Percentiles rank a stretch among this genome's conserved stretches.
Evolutionary conservation across 1,140 invertebrate species (phyloP).

Genomic region (Centruroides vittatus): DNA sequence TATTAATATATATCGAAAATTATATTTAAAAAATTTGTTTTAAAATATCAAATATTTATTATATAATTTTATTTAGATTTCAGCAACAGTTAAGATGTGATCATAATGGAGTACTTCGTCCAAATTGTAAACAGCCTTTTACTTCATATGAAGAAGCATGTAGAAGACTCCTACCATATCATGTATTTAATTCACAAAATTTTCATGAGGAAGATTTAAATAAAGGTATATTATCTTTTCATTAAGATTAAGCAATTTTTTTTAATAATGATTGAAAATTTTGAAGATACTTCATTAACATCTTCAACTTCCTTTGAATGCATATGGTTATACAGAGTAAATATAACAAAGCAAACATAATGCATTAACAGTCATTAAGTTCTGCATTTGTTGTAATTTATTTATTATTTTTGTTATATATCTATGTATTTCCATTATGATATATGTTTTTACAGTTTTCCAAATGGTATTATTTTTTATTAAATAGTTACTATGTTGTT

Average conservation of each 20-base stretch:
- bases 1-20: too few relatives aligned
- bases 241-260: neutral
- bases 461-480: too few relatives aligned
- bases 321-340: too few relatives aligned
- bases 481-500: too few relatives aligned
- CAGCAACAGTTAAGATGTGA: slow-evolving; percentile 62
- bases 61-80: slow-evolving; percentile 31
- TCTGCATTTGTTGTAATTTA: too few relatives aligned
- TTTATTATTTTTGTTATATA: too few relatives aligned
- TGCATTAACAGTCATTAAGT: too few relatives aligned
- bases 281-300: neutral
- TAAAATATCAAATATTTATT: too few relatives aligned
- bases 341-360: too few relatives aligned
- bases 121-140: slow-evolving; percentile 63
- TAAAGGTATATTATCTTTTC: slow-evolving; percentile 30
- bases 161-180: slow-evolving; percentile 61
- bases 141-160: slow-evolving; percentile 55
- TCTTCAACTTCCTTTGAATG: neutral
- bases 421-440: too few relatives aligned
- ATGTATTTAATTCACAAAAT: slow-evolving; percentile 57
- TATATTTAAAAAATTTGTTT: too few relatives aligned
- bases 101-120: slow-evolving; percentile 56
- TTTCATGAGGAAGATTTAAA: slow-evolving; percentile 47
- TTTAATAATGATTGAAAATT: neutral
- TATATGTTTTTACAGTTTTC: too few relatives aligned